phyloP scores from a whole-genome alignment of 2,888 invertebrate species.

The Metopia argyrocephala region DNA sequence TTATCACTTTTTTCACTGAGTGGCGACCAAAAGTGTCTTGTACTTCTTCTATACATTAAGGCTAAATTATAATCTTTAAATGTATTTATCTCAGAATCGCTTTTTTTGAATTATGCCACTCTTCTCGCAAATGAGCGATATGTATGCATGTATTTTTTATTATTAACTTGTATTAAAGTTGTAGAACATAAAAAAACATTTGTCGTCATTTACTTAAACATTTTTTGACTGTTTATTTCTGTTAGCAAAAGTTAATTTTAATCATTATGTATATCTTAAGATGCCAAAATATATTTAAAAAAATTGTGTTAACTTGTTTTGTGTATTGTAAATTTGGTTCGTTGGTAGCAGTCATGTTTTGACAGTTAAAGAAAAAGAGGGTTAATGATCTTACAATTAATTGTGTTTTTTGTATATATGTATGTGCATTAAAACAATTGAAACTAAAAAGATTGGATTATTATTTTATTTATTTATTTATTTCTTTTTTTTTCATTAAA shows the following conservation, averaged over 20 bases:
- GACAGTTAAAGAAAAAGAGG: conserved; percentile 64
- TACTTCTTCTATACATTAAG: too few species aligned
- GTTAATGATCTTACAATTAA: conserved; percentile 66
- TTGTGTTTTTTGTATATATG: not conserved
- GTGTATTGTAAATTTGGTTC: not conserved
- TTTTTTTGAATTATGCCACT: too few species aligned
- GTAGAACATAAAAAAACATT: conserved; percentile 37
- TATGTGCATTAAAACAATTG: conserved; percentile 33
- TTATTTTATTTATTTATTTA: too few species aligned
- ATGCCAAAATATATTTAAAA: conserved; percentile 50
- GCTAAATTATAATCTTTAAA: too few species aligned
- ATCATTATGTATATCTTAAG: conserved; percentile 34
- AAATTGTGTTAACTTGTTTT: not conserved
- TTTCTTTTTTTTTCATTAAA: too few species aligned
- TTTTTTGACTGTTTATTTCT: conserved; percentile 48
- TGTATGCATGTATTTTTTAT: too few species aligned
- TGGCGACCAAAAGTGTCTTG: too few species aligned
- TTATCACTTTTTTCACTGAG: too few species aligned
- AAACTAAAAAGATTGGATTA: conserved; percentile 28
- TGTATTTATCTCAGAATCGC: too few species aligned
- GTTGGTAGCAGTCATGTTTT: conserved; percentile 65
- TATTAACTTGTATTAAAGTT: conserved; percentile 15
- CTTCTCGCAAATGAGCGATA: too few species aligned
- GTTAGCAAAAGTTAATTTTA: conserved; percentile 14
- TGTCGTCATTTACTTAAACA: conserved; percentile 44